A percentile compares a stretch with the other conserved stretches of the same genome.
Conservation (phyloP, 2,113 vertebrate genomes). For the Drymodes brunneopygia region DNA sequence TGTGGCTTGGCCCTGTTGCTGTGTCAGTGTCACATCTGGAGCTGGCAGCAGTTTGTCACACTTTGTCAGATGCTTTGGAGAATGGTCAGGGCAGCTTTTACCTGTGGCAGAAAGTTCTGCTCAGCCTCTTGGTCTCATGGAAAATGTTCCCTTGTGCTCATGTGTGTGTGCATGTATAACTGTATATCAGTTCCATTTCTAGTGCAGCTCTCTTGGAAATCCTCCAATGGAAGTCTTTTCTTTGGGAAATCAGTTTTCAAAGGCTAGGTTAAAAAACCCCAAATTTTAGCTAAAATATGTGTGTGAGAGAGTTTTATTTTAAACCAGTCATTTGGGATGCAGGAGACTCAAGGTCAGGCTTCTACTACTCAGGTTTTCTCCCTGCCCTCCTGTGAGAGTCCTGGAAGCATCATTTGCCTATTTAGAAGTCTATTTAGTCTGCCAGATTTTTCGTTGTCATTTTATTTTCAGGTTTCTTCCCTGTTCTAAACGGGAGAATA, state of each 20-base stretch:
- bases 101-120: background rate
- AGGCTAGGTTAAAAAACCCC: background rate
- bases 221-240: background rate
- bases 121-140: background rate
- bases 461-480: background rate
- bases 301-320: background rate
- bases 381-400: background rate
- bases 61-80: background rate
- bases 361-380: background rate
- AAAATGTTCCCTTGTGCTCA: rapidly evolving
- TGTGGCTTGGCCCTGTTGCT: background rate
- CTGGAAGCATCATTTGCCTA: background rate
- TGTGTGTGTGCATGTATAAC: background rate
- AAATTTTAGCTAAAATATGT: background rate
- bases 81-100: background rate
- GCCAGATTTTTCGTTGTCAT: rapidly evolving
- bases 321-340: background rate
- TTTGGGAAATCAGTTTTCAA: background rate
- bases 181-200: background rate
- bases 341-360: background rate
- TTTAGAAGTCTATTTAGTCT: background rate
- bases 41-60: background rate
- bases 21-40: background rate
- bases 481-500: background rate
- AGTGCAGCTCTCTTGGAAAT: background rate